A percentile compares a stretch with the other conserved stretches of the same genome.
These are phyloP conservation scores for Sabellastarte sp. DNA, from an alignment of 2,888 invertebrate species.

Conservation along the genomic window DNA sequence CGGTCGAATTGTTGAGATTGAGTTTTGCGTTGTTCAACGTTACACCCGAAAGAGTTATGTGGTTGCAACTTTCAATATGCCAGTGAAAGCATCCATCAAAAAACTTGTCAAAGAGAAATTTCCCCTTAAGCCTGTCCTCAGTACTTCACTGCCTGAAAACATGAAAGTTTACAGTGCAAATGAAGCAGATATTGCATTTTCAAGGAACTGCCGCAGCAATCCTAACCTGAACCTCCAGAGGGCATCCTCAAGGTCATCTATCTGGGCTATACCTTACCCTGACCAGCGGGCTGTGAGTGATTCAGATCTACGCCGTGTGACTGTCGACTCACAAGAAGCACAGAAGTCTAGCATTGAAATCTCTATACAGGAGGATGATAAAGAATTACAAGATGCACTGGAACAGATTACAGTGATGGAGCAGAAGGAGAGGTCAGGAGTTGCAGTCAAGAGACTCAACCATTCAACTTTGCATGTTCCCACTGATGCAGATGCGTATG, in stretches of 20 bases:
- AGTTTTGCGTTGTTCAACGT: slow-evolving; percentile 49
- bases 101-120: slow-evolving; percentile 43
- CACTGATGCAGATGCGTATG: not conserved
- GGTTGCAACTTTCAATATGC: slow-evolving; percentile 43
- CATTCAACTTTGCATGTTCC: too few relatives aligned
- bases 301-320: slow-evolving; percentile 30
- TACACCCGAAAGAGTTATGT: slow-evolving; percentile 41
- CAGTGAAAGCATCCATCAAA: slow-evolving; percentile 42
- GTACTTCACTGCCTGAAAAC: slow-evolving; percentile 44
- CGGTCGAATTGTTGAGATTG: slow-evolving; percentile 40
- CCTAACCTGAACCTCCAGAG: slow-evolving; percentile 34
- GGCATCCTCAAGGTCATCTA: slow-evolving; percentile 14
- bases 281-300: slow-evolving; percentile 36
- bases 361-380: slow-evolving; percentile 7
- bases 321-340: slow-evolving; percentile 1
- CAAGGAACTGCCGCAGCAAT: slow-evolving; percentile 30
- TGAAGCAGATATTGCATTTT: not conserved
- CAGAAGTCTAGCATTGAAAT: slow-evolving; percentile 11
- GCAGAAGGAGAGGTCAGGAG: not conserved
- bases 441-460: too few relatives aligned
- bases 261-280: slow-evolving; percentile 6
- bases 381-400: slow-evolving; percentile 12
- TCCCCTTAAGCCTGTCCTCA: slow-evolving; percentile 45
- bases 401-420: slow-evolving; percentile 17
- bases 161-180: slow-evolving; percentile 37